Evolutionary conservation across 2,888 invertebrate genomes (phyloP).

Genomic region (Lottia scabra): DNA sequence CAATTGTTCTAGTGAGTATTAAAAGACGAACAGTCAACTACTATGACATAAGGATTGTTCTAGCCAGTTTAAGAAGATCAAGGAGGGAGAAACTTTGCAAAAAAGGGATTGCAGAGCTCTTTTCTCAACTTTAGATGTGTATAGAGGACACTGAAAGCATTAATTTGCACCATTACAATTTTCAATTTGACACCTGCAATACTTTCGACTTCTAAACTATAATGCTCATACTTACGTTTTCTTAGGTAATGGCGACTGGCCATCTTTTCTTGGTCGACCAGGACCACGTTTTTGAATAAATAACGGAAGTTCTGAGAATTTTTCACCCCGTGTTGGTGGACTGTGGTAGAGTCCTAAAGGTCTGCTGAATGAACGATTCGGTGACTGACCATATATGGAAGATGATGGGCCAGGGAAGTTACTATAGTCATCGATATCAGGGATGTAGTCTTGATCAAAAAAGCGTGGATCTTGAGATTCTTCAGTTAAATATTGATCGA

Average conservation of each 20-base stretch:
- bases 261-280: conserved; percentile 84
- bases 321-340: not conserved
- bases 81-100: no score
- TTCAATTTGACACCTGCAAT: no score
- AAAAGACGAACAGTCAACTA: no score
- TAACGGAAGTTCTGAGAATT: conserved; percentile 4
- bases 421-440: not conserved
- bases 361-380: not conserved
- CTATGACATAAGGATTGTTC: no score
- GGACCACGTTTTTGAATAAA: conserved; percentile 76
- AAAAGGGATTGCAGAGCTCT: no score
- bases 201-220: no score
- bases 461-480: not conserved
- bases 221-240: conserved; percentile 29
- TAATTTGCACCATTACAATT: no score
- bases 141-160: no score
- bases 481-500: not conserved
- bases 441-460: not conserved
- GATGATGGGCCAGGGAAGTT: not conserved
- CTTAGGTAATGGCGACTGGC: conserved; percentile 59
- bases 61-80: no score
- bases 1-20: no score
- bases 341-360: not conserved
- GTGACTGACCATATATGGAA: not conserved
- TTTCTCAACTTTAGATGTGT: no score